Evolutionary conservation across 2,888 invertebrate genomes (phyloP), one percentile per base, ranked within the genome.

Genomic region (Fissipunctia ypsillon): DNA sequence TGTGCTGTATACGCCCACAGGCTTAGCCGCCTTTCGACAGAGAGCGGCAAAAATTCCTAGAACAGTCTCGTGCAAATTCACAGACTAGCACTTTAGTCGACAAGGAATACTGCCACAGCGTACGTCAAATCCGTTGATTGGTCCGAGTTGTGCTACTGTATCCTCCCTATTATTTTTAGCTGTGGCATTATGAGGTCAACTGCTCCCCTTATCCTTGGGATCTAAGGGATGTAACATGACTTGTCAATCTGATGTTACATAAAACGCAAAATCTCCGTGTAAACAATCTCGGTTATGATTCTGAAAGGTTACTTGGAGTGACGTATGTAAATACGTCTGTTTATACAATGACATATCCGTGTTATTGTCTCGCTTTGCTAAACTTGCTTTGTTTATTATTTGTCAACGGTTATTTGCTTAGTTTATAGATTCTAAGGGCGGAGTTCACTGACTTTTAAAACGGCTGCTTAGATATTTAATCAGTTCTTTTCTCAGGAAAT

Each of bases 231-330:
- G 50, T 73, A 52, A 78, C 83, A 69, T 74, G 74, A 70, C 59
- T 79, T 83, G 83, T 75, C 75, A 59, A 64, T 84, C 73, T 54
- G 22, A 67, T 76, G 38, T 70, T 59, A 69, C 79, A 73, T 74
- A 69, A 78, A 83, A 68, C 38, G 67, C 64, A 54, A 75, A 79
- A 64, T 68, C 59, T 74, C 57, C n/a, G 7, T 43, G 82, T 74
- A 80, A 82, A 83, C 66, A 67, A 50, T 56, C 31, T 38, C 31
- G 59, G 38, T 25, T 66, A n/a, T 54, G 59, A 56, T 75, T 50
- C 28, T 25, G 54, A 45, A 48, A 69, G 66, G 69, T 78, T 57
- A 59, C 0, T 10, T 7, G 25, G 16, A 50, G 69, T 78, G 79
- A 74, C 63, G 19, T 67, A 54, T 67, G 54, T 54, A 43, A 56